A percentile compares a stretch with the other conserved stretches of the same genome.
These are phyloP conservation scores for Lordiphosa clarofinis DNA, from an alignment of 1,140 invertebrate species.

Conservation along the genomic window DNA sequence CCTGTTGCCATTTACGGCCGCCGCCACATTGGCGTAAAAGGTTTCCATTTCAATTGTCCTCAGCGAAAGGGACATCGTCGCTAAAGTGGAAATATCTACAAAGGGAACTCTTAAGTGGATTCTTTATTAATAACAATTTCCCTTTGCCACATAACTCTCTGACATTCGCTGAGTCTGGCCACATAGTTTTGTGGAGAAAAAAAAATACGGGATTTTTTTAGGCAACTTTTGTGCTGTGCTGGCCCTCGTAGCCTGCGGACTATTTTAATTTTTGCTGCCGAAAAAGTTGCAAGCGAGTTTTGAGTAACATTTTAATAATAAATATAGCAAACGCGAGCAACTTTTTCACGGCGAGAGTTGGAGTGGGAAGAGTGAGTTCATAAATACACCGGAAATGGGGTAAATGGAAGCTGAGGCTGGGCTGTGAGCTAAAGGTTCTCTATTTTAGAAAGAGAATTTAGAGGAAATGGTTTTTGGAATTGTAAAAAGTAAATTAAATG, in stretches of 20 bases:
- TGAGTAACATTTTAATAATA: conserved; percentile 72
- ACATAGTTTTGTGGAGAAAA: conserved; percentile 34
- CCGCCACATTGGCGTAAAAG: conserved; percentile 54
- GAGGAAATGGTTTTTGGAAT: not conserved
- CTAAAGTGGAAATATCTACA: not conserved
- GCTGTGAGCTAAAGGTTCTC: no score
- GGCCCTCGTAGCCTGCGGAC: conserved; percentile 29
- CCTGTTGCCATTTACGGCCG: conserved; percentile 17
- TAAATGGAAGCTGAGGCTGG: not conserved
- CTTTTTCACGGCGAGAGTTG: conserved; percentile 14
- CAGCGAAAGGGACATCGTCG: conserved; percentile 31
- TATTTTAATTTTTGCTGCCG: conserved; percentile 65
- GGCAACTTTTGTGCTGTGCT: conserved; percentile 59
- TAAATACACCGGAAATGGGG: conserved; percentile 9
- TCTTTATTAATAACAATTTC: conserved; percentile 57
- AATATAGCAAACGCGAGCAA: conserved; percentile 48
- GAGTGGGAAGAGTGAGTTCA: conserved; percentile 1
- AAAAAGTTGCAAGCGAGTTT: conserved; percentile 55
- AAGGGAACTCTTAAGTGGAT: conserved; percentile 18
- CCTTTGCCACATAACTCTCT: conserved; percentile 25
- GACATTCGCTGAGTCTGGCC: conserved; percentile 9
- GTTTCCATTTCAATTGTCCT: conserved; percentile 71
- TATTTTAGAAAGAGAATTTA: no score
- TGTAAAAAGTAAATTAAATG: conserved; percentile 37
- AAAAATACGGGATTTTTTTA: conserved; percentile 34